Percentiles rank a stretch among this genome's conserved stretches.
These are phyloP conservation scores for Lucifuga dentata DNA, from an alignment of 2,113 vertebrate species.

Conservation along the genomic window DNA sequence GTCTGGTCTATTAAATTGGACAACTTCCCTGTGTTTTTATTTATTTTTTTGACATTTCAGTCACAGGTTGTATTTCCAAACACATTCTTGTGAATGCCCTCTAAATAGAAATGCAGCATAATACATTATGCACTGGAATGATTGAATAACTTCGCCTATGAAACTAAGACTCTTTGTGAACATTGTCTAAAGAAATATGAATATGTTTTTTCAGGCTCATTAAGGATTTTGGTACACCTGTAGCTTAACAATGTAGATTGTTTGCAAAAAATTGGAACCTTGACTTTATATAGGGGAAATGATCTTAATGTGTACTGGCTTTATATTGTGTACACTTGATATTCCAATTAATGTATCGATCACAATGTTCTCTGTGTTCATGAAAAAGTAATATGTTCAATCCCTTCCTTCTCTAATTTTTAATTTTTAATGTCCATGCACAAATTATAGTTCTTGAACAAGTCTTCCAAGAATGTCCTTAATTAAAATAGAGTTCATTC, in stretches of 20 bases:
- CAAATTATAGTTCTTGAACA: slow-evolving; percentile 17
- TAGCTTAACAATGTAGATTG: slow-evolving; percentile 3
- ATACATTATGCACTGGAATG: slow-evolving; percentile 8
- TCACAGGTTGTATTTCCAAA: slow-evolving; percentile 11
- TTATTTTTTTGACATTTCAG: background rate
- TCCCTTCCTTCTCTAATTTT: slow-evolving; percentile 4
- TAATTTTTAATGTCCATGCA: slow-evolving; percentile 18
- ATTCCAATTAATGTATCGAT: slow-evolving; percentile 26
- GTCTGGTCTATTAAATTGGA: background rate
- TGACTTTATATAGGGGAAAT: slow-evolving; percentile 1
- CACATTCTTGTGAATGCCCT: slow-evolving; percentile 47
- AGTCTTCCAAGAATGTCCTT: slow-evolving; percentile 52
- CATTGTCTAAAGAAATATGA: background rate
- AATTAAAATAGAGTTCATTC: slow-evolving; percentile 23
- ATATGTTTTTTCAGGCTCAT: background rate
- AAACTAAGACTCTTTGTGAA: background rate
- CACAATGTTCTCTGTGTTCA: slow-evolving; percentile 30
- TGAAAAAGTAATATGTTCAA: slow-evolving; percentile 12
- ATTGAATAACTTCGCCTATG: slow-evolving; percentile 37
- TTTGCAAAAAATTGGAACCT: slow-evolving; percentile 7
- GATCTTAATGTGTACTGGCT: background rate
- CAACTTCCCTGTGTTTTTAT: no score
- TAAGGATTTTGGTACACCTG: no score
- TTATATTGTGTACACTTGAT: background rate
- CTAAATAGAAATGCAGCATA: slow-evolving; percentile 31